These are phyloP conservation scores for Periophthalmodon schlosseri DNA, from an alignment of 2,113 vertebrate species.

Conservation along the genomic window DNA sequence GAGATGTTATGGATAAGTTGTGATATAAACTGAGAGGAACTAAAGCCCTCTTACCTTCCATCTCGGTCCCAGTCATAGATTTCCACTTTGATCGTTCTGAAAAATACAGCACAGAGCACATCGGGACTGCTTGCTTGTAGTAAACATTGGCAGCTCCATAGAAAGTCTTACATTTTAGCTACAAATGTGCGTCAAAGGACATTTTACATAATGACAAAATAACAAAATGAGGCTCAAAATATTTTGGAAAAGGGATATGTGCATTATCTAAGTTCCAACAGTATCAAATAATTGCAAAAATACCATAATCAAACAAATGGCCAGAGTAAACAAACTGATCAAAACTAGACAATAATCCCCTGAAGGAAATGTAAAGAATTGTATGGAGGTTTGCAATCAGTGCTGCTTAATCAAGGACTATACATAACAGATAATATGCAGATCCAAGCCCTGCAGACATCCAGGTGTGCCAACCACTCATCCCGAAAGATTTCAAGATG, in stretches of 20 bases:
- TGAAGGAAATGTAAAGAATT: not conserved
- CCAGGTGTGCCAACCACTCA: not conserved
- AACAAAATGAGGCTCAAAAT: not conserved
- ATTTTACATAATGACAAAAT: not conserved
- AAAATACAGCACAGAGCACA: slow-evolving; percentile 43
- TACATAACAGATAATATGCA: not conserved
- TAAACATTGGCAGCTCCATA: not conserved
- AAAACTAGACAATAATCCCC: too few relatives aligned
- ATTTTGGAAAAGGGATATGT: not conserved
- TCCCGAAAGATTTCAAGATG: not conserved
- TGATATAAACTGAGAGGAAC: not conserved
- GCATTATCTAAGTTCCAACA: not conserved
- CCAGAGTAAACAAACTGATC: too few relatives aligned
- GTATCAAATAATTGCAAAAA: not conserved
- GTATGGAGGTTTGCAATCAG: not conserved
- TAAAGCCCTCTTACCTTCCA: slow-evolving; percentile 82
- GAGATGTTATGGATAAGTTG: not conserved
- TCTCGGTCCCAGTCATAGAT: slow-evolving; percentile 95
- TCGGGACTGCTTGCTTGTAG: not conserved
- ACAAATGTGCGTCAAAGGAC: slow-evolving; percentile 10
- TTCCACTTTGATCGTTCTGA: slow-evolving; percentile 92
- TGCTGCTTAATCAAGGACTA: not conserved
- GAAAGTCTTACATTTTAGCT: slow-evolving; percentile 14
- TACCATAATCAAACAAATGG: not conserved
- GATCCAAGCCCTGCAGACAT: not conserved